Evolutionary conservation across 2,888 invertebrate species (phyloP).

Genomic region (Eupithecia centaureata): DNA sequence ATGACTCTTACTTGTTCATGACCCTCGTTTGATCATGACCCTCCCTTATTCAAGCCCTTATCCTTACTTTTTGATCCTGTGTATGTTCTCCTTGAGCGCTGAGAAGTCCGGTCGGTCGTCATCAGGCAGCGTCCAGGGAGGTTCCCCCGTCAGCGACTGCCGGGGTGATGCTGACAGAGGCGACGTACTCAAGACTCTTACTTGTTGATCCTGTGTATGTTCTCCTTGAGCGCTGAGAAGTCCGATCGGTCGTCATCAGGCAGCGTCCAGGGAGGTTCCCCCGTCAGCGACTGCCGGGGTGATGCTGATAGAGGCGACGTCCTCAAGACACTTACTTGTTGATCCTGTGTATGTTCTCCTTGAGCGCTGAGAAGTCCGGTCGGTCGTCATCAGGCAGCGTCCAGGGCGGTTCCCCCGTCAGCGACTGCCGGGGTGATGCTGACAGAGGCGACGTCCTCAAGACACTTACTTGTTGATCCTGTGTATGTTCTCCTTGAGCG

Average conservation of each 20-base stretch:
- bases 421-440: conserved; percentile 77
- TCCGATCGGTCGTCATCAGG: no score
- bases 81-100: no score
- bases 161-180: conserved; percentile 78
- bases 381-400: conserved; percentile 92
- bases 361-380: conserved; percentile 94
- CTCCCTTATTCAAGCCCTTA: no score
- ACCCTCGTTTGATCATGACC: no score
- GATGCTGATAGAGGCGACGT: conserved; percentile 75
- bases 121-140: no score
- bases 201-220: conserved; percentile 95
- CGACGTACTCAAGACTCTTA: conserved; percentile 67
- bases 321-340: conserved; percentile 87
- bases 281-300: conserved; percentile 77
- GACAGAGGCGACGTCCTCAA: conserved; percentile 72
- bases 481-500: conserved; percentile 92
- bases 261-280: no score
- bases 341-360: conserved; percentile 92
- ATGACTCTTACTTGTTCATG: conserved; percentile 90
- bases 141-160: conserved; percentile 78
- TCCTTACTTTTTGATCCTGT: no score
- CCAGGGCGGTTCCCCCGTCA: conserved; percentile 85
- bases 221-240: no score
- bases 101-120: no score
- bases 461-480: conserved; percentile 91